phyloP scores from a whole-genome alignment of 2,888 invertebrate species.

The Schrankia costaestrigalis region DNA sequence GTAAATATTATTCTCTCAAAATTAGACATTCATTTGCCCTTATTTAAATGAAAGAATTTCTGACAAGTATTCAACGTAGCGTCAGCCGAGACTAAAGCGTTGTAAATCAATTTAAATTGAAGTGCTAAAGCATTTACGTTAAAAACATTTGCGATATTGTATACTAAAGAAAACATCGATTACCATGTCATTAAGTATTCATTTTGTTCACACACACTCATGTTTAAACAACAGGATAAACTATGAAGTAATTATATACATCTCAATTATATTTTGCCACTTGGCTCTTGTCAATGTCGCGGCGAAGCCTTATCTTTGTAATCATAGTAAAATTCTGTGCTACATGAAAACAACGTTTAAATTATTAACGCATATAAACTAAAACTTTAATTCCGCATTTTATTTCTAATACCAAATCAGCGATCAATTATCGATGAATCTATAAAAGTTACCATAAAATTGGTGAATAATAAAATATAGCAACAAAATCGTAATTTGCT shows the following conservation, averaged over 20 bases:
- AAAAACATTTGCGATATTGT: slow-evolving; percentile 26
- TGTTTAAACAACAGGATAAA: too few species aligned
- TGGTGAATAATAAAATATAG: slow-evolving; percentile 28
- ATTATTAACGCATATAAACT: too few species aligned
- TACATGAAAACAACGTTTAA: too few species aligned
- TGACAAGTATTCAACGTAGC: slow-evolving; percentile 29
- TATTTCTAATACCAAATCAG: slow-evolving; percentile 1
- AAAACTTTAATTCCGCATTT: too few species aligned
- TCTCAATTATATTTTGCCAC: too few species aligned
- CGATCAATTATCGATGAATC: slow-evolving; percentile 17
- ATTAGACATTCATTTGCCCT: too few species aligned
- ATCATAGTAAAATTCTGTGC: too few species aligned
- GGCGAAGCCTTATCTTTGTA: too few species aligned
- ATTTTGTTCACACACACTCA: too few species aligned
- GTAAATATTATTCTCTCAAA: neutral
- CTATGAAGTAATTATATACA: neutral
- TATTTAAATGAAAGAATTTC: too few species aligned
- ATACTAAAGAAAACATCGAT: slow-evolving; percentile 8
- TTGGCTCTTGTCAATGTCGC: too few species aligned
- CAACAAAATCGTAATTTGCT: slow-evolving; percentile 32
- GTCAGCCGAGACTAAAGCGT: slow-evolving; percentile 44
- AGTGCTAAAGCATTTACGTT: slow-evolving; percentile 21
- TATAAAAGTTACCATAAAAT: slow-evolving; percentile 21
- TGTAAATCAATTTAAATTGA: slow-evolving; percentile 45
- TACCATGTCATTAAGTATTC: slow-evolving; percentile 2